Evolutionary conservation across 2,113 vertebrate species (phyloP), one percentile per base, ranked within the genome.

Genomic region (Rhinoptilus africanus): DNA sequence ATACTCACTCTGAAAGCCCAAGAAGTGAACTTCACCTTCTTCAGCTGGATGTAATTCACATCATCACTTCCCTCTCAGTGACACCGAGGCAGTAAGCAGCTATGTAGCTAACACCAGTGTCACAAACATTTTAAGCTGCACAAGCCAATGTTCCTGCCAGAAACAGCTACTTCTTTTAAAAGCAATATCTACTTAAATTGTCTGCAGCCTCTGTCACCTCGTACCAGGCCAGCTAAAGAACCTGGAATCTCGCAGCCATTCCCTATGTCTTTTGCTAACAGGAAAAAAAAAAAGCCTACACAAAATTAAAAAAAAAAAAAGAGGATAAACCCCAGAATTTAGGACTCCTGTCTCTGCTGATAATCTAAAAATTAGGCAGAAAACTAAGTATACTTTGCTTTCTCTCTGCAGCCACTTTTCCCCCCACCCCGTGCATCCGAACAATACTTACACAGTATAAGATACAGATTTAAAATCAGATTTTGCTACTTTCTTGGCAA

Each of bases 271-370:
- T 83, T 48, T 62, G 21, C 12, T 41, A 69, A 59, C 1, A 6
- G 35, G 8, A 4, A 14, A n/a, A 16, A 37, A n/a, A 41, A 30
- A 24, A n/a, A n/a, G n/a, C 2, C 13, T 28, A 71, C 23, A 74
- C 1, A 14, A 56, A 62, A 72, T 3, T 16, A 5, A 30, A 4
- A 9, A 4, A 3, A 1, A 2, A 5, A n/a, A 8, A 51, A 19
- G 4, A 8, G 6, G 3, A 28, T 13, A 72, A 43, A 62, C 8
- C 18, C 5, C 18, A 74, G 23, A 84, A 86, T 68, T 96, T 28
- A 59, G 23, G 20, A 30, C 28, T 83, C 50, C 22, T 47, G 54
- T 78, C 18, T 62, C 62, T n/a, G 18, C 8, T 71, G 11, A 67
- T 48, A 57, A 74, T 24, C 8, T 35, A 54, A 87, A 83, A 54